Evolutionary conservation across 1,140 invertebrate genomes (phyloP).

Genomic region (Protaetia brevitarsis): DNA sequence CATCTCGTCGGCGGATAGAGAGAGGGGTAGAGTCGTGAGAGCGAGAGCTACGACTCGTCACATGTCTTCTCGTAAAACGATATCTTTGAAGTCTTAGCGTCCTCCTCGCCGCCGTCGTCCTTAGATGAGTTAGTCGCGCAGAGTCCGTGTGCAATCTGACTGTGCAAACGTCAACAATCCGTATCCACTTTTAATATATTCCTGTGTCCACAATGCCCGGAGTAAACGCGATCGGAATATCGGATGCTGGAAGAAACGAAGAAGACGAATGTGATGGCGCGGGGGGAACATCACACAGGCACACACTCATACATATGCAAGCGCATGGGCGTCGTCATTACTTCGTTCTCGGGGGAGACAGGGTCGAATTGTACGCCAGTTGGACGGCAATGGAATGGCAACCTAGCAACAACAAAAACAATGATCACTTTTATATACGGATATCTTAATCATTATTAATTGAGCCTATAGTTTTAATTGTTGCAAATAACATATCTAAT

Average conservation of each 20-base stretch:
- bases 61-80: constrained; percentile 13
- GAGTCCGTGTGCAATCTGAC: constrained; percentile 27
- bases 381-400: too few relatives aligned
- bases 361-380: too few relatives aligned
- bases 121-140: constrained; percentile 11
- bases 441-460: too few relatives aligned
- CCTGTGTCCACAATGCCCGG: constrained; percentile 47
- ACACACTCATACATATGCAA: not conserved
- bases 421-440: too few relatives aligned
- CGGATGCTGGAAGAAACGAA: constrained; percentile 34
- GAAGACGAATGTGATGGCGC: constrained; percentile 19
- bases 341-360: not conserved
- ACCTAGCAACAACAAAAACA: too few relatives aligned
- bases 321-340: not conserved
- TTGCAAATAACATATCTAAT: too few relatives aligned
- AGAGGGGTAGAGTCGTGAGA: not conserved
- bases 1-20: not conserved
- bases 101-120: not conserved
- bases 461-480: too few relatives aligned
- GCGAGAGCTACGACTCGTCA: not conserved
- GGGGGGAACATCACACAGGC: not conserved
- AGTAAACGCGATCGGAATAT: constrained; percentile 46
- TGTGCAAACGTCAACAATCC: constrained; percentile 47
- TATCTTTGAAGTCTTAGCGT: constrained; percentile 18
- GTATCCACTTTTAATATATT: constrained; percentile 49